These are phyloP conservation scores for Anoplolepis gracilipes DNA, from an alignment of 1,140 invertebrate genomes.

Conservation along the genomic window DNA sequence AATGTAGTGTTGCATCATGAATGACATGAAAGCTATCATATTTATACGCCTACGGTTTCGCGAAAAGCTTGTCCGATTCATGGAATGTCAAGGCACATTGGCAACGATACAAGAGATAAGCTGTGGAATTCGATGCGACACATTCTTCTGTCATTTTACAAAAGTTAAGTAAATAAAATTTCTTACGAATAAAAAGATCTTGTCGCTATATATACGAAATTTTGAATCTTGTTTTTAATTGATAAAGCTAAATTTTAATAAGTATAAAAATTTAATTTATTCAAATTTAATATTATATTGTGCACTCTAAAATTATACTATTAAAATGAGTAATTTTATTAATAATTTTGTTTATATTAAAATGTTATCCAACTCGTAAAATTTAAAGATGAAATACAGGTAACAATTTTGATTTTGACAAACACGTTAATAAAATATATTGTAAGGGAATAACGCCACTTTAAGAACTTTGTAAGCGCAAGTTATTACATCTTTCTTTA, in stretches of 20 bases:
- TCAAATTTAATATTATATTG: background rate
- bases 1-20: constrained; percentile 28
- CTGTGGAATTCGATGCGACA: background rate
- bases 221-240: background rate
- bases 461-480: background rate
- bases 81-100: background rate
- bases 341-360: no score
- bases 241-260: background rate
- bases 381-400: background rate
- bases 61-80: background rate
- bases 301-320: background rate
- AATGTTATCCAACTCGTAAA: background rate
- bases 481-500: constrained; percentile 7
- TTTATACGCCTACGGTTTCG: background rate
- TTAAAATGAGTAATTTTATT: background rate
- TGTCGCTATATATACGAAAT: background rate
- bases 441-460: background rate
- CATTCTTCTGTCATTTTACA: background rate
- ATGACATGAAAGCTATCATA: constrained; percentile 18
- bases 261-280: constrained; percentile 5
- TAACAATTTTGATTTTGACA: background rate
- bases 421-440: background rate
- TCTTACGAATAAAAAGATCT: background rate
- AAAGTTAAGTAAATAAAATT: background rate
- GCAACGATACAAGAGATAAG: constrained; percentile 14